Evolutionary conservation across 2,113 vertebrate genomes (phyloP).

Genomic region (Carassius carassius): DNA sequence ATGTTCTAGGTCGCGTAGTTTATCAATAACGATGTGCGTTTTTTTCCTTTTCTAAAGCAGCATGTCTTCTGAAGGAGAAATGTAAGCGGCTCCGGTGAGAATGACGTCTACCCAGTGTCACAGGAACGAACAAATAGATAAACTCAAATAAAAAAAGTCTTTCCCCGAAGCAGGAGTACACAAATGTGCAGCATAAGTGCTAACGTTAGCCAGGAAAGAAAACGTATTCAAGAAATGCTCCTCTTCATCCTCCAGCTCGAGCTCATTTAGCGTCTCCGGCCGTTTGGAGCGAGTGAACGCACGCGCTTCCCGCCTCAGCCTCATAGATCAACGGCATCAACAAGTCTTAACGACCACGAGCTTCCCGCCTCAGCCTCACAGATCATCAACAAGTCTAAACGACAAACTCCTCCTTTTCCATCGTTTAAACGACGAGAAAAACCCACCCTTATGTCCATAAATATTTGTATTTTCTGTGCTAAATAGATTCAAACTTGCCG

Average conservation of each 20-base stretch:
- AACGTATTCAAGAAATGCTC: slow-evolving; percentile 15
- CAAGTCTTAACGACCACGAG: slow-evolving; percentile 69
- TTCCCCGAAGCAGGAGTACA: neutral
- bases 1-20: slow-evolving; percentile 24
- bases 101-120: slow-evolving; percentile 69
- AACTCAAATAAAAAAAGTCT: slow-evolving; percentile 59
- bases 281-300: slow-evolving; percentile 25
- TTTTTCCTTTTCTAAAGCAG: slow-evolving; percentile 39
- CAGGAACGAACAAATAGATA: slow-evolving; percentile 66
- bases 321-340: slow-evolving; percentile 68
- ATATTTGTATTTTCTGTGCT: slow-evolving; percentile 47
- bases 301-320: slow-evolving; percentile 51
- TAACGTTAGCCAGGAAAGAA: neutral
- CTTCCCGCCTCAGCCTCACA: slow-evolving; percentile 49
- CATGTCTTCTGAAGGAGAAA: slow-evolving; percentile 31
- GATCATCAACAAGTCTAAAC: slow-evolving; percentile 77
- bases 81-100: slow-evolving; percentile 58
- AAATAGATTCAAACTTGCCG: slow-evolving; percentile 29
- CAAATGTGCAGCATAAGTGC: slow-evolving; percentile 11
- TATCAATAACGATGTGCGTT: slow-evolving; percentile 18
- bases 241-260: slow-evolving; percentile 2
- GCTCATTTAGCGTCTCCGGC: slow-evolving; percentile 11
- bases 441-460: slow-evolving; percentile 53
- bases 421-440: slow-evolving; percentile 37
- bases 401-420: slow-evolving; percentile 56